A percentile compares a stretch with the other conserved stretches of the same genome.
Evolutionary conservation across 2,888 invertebrate species (phyloP).

Genomic region (Pollenia labialis): DNA sequence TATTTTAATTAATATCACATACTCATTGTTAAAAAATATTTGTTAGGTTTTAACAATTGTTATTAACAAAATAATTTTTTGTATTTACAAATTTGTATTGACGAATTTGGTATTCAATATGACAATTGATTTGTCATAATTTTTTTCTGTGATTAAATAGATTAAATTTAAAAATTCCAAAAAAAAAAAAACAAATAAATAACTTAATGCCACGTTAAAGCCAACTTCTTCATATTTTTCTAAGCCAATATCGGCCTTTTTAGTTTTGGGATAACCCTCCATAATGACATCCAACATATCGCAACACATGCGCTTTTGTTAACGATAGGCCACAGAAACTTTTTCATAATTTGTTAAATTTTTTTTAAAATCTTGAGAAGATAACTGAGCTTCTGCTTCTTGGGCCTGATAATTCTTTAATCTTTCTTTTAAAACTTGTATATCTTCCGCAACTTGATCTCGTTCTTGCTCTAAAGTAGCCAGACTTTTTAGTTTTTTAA

Average conservation of each 20-base stretch:
- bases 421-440: conserved; percentile 74
- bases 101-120: too few relatives aligned
- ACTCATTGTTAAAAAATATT: too few relatives aligned
- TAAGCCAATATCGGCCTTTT: conserved; percentile 92
- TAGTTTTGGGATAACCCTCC: conserved; percentile 93
- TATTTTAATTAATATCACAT: too few relatives aligned
- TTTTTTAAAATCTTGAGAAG: conserved; percentile 85
- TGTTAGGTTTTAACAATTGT: too few relatives aligned
- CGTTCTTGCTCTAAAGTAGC: conserved; percentile 75
- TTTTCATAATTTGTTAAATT: conserved; percentile 86
- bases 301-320: conserved; percentile 90
- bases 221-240: conserved; percentile 90
- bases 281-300: conserved; percentile 92
- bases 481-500: conserved; percentile 85
- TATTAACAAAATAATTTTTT: too few relatives aligned
- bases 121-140: too few relatives aligned
- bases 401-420: conserved; percentile 70
- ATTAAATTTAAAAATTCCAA: conserved; percentile 1
- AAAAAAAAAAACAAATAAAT: not conserved
- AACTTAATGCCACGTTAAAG: conserved; percentile 83
- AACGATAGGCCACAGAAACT: conserved; percentile 86
- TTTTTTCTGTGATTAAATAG: too few relatives aligned
- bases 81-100: too few relatives aligned
- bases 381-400: conserved; percentile 61
- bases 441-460: conserved; percentile 73